phyloP scores from a whole-genome alignment of 2,797 vertebrate genomes.

The Trachops cirrhosus region DNA sequence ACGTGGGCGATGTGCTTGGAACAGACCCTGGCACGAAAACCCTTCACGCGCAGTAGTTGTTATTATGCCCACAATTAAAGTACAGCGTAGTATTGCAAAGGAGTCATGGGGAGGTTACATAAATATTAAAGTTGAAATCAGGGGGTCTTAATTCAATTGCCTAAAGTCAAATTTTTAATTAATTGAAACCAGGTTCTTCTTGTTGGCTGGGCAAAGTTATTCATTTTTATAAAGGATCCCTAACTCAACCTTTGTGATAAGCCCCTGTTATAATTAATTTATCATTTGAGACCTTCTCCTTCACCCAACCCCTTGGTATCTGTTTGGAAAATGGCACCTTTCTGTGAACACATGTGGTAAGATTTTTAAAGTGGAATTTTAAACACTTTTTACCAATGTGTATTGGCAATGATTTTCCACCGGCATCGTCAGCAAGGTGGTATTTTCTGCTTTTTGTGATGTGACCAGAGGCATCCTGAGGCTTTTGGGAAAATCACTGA shows the following conservation, averaged over 20 bases:
- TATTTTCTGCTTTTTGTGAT: neutral
- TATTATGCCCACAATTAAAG: neutral
- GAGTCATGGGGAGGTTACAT: neutral
- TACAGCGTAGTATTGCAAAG: neutral
- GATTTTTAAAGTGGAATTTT: neutral
- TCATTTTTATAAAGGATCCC: neutral
- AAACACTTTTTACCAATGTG: neutral
- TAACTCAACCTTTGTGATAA: neutral
- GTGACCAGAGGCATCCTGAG: neutral
- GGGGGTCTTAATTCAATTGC: neutral
- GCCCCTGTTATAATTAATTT: neutral
- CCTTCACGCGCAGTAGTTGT: neutral
- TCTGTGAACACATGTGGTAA: neutral
- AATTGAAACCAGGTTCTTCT: neutral
- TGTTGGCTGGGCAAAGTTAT: neutral
- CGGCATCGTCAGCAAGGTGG: neutral
- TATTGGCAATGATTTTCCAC: neutral
- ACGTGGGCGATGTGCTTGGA: neutral
- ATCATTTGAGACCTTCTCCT: neutral
- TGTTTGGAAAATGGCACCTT: neutral
- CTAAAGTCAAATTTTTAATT: neutral
- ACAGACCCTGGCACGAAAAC: neutral
- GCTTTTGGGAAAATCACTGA: neutral
- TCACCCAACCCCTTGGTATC: neutral
- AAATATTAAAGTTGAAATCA: slow-evolving; percentile 1